phyloP scores from a whole-genome alignment of 23 tunicate genomes.

The Corella eumyota region DNA sequence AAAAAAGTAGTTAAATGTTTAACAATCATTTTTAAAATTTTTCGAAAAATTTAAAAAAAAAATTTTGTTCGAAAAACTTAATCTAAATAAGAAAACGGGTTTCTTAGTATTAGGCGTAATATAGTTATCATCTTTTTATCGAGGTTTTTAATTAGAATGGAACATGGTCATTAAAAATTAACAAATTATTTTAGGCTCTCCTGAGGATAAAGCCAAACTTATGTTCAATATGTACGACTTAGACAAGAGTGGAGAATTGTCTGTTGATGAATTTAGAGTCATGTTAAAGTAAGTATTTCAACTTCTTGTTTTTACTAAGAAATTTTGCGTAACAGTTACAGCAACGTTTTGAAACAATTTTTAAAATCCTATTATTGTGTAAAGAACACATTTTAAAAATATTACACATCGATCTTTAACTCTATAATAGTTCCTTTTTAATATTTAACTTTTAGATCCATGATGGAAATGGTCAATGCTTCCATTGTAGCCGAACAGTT shows the following conservation, averaged over 20 bases:
- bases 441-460: slow-evolving; percentile 11
- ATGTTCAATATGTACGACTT: slow-evolving; percentile 87
- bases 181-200: slow-evolving; percentile 35
- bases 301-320: too few species aligned
- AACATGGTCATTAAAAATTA: background rate
- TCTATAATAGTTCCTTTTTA: background rate
- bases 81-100: too few species aligned
- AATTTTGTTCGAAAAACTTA: too few species aligned
- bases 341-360: background rate
- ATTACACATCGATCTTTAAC: too few species aligned
- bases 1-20: too few species aligned
- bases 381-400: background rate
- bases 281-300: slow-evolving; percentile 49
- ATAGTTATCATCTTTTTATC: too few species aligned
- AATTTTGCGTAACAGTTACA: background rate
- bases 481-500: slow-evolving; percentile 33
- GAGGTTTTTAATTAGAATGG: too few species aligned
- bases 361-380: background rate
- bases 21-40: too few species aligned
- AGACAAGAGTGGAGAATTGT: slow-evolving; percentile 58
- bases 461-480: slow-evolving; percentile 81
- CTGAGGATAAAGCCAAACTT: slow-evolving; percentile 58
- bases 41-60: too few species aligned
- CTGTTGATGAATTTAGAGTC: slow-evolving; percentile 31
- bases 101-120: too few species aligned